These are phyloP conservation scores for Polydrusus cervinus DNA, from an alignment of 2,888 invertebrate genomes.

Conservation along the genomic window DNA sequence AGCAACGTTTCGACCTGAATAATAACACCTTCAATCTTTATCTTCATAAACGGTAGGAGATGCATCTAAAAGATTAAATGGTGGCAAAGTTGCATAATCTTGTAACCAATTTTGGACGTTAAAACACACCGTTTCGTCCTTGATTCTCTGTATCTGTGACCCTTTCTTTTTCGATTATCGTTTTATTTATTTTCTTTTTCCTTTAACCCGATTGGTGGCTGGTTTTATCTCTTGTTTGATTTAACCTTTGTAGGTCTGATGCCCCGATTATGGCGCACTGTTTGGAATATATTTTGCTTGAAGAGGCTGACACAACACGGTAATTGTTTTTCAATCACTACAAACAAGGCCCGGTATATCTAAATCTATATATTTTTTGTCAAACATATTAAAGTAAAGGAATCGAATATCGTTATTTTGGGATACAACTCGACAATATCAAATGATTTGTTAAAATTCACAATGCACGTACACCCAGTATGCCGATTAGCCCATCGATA, in stretches of 20 bases:
- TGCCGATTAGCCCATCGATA: too few relatives aligned
- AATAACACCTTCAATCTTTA: too few relatives aligned
- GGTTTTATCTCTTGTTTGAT: constrained; percentile 57
- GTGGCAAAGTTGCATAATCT: too few relatives aligned
- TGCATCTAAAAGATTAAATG: too few relatives aligned
- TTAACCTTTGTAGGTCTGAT: constrained; percentile 86
- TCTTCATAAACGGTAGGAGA: too few relatives aligned
- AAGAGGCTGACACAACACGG: constrained; percentile 73
- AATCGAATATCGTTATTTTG: too few relatives aligned
- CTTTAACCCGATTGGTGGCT: constrained; percentile 52
- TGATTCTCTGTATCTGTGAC: neutral
- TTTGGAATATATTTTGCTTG: constrained; percentile 82
- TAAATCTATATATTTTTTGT: neutral
- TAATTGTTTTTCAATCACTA: constrained; percentile 70
- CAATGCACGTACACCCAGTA: too few relatives aligned
- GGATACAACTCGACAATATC: too few relatives aligned
- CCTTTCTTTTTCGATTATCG: constrained; percentile 18
- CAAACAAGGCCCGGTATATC: neutral
- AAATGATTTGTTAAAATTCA: too few relatives aligned
- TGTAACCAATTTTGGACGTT: too few relatives aligned
- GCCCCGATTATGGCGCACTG: constrained; percentile 97
- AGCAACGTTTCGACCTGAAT: too few relatives aligned
- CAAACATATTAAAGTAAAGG: too few relatives aligned
- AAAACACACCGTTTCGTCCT: constrained; percentile 16
- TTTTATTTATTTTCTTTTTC: constrained; percentile 36